Conservation (phyloP, 2,888 invertebrate species). For the Diloba caeruleocephala region DNA sequence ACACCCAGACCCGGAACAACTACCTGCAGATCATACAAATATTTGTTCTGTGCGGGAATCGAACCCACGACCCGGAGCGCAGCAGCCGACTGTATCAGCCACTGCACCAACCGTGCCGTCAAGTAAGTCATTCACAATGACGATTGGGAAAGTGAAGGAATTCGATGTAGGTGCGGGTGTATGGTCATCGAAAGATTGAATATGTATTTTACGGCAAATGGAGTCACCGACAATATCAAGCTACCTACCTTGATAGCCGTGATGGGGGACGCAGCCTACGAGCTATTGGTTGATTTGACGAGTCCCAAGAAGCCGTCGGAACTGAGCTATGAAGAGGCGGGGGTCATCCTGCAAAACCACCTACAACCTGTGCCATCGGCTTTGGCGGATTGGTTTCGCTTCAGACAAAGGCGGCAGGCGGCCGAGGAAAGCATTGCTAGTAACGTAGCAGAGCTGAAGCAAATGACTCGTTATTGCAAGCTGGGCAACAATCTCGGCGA, state of each 20-base stretch:
- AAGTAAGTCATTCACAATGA: no score
- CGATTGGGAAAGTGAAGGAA: no score
- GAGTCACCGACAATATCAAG: constrained; percentile 5
- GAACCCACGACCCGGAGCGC: no score
- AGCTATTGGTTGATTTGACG: constrained; percentile 4
- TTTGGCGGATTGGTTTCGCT: constrained; percentile 8
- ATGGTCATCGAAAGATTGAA: no score
- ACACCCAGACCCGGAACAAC: no score
- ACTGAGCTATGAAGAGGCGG: not conserved
- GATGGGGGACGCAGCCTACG: constrained; percentile 2
- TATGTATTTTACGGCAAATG: constrained; percentile 14
- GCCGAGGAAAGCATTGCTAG: not conserved
- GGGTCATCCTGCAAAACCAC: constrained; percentile 1
- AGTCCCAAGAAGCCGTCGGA: constrained; percentile 4
- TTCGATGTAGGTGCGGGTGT: no score
- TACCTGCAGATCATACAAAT: no score
- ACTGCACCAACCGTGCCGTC: no score
- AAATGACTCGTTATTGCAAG: constrained; percentile 6
- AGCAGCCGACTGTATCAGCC: no score
- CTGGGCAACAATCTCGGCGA: constrained; percentile 4
- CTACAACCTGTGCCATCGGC: constrained; percentile 5
- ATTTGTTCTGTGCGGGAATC: no score
- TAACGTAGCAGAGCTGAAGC: constrained; percentile 4
- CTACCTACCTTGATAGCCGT: constrained; percentile 13
- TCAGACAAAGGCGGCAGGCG: constrained; percentile 3